A percentile compares a stretch with the other conserved stretches of the same genome.
Conservation (phyloP, 2,888 invertebrate genomes). For the Eristalis intricaria region DNA sequence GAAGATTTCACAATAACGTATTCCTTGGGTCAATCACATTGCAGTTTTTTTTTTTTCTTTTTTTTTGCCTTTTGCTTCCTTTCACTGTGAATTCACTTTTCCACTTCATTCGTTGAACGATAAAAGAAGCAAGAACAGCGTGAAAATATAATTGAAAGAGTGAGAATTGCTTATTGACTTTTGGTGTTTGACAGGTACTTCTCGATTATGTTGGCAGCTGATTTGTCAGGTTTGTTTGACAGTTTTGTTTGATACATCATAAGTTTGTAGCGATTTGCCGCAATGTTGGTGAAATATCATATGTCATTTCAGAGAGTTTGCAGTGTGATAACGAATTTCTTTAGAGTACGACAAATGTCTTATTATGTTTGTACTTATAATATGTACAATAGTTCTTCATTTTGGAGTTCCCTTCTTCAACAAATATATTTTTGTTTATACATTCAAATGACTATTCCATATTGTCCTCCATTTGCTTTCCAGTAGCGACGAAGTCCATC, state of each 20-base stretch:
- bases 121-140: neutral
- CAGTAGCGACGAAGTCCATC: no score
- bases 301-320: neutral
- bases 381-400: no score
- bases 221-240: neutral
- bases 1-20: conserved; percentile 18
- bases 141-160: neutral
- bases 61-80: neutral
- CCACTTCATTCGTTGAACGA: neutral
- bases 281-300: neutral
- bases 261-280: neutral
- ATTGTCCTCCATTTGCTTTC: no score
- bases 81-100: neutral
- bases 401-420: no score
- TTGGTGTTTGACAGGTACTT: neutral
- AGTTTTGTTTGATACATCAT: neutral
- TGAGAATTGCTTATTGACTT: neutral
- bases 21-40: conserved; percentile 18
- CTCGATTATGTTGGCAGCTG: neutral
- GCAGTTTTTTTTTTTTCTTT: neutral
- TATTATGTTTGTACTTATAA: no score
- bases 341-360: no score
- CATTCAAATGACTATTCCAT: no score
- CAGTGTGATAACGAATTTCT: no score
- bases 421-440: no score